Evolutionary conservation across 2,797 vertebrate species (phyloP).

Genomic region (Brachyalestes nurse): DNA sequence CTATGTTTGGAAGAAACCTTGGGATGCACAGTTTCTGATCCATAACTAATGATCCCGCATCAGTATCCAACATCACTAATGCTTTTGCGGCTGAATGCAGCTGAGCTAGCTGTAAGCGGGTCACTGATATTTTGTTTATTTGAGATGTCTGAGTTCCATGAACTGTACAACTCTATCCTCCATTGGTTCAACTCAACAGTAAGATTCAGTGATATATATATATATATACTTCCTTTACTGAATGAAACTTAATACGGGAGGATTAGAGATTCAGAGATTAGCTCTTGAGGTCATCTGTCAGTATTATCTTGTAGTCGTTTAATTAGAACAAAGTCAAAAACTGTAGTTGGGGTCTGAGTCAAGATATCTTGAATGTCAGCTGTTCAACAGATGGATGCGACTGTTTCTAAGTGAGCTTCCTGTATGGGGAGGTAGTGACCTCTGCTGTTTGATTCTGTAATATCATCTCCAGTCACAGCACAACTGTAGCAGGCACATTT

Average conservation of each 20-base stretch:
- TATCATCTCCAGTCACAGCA: not conserved
- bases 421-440: constrained; percentile 30
- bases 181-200: too few species aligned
- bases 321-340: not conserved
- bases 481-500: not conserved
- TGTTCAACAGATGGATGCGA: constrained; percentile 21
- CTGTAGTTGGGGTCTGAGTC: not conserved
- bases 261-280: not conserved
- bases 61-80: not conserved
- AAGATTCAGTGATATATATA: too few species aligned
- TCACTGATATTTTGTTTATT: too few species aligned
- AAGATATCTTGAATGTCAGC: constrained; percentile 15
- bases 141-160: too few species aligned
- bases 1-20: not conserved
- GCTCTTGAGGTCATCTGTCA: not conserved
- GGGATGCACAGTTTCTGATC: not conserved
- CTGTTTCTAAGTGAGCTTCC: not conserved
- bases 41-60: not conserved
- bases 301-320: not conserved
- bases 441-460: constrained; percentile 38
- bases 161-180: too few species aligned
- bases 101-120: not conserved
- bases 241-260: not conserved
- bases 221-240: too few species aligned
- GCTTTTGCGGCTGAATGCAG: not conserved